Evolutionary conservation across 2,113 vertebrate genomes (phyloP), one percentile per base, ranked within the genome.

Genomic region (Calyptomena viridis): DNA sequence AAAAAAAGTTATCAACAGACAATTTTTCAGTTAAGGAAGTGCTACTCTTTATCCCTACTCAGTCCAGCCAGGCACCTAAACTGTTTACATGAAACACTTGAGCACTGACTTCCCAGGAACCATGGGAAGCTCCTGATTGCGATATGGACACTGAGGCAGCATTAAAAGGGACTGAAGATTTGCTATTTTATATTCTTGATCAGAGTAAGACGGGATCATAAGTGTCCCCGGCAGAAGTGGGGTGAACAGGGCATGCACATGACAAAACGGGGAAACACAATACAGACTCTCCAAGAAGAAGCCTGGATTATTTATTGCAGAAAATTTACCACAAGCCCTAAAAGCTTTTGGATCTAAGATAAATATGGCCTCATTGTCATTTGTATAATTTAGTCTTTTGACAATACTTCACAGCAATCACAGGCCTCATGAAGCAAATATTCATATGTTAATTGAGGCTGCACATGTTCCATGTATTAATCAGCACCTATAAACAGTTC

Each of bases 401-500:
- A 85, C 89, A 95, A 84, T 93, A 84, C 37, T 93, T 87, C 67
- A 77, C 87, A 95, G 84, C 78, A 94, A 86, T 92, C 88, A 86
- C n/a, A 89, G 53, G 73, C 85, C 7, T 0, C 2, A 2, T 37
- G 69, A 90, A 95, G 73, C 74, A 96, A 95, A 96, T 86, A 96
- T 58, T 95, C 95, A 72, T 92, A 89, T 92, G 93, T 47, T 88
- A 91, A 96, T 94, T 23, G 5, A 77, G 82, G 69, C 83, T 94
- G 85, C 83, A 93, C 73, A 92, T 88, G 84, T 86, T 90, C 72
- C 85, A 90, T 90, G 88, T 94, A 96, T 93, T 96, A 94, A 96
- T 96, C 96, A 96, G 93, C 79, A 95, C 94, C 90, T 90, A 88
- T 86, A 96, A 96, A 96, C 94, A 95, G 79, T 89, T 91, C 90